A percentile compares a stretch with the other conserved stretches of the same genome.
Conservation (phyloP, 2,797 vertebrate genomes). For the Valencia hispanica region DNA sequence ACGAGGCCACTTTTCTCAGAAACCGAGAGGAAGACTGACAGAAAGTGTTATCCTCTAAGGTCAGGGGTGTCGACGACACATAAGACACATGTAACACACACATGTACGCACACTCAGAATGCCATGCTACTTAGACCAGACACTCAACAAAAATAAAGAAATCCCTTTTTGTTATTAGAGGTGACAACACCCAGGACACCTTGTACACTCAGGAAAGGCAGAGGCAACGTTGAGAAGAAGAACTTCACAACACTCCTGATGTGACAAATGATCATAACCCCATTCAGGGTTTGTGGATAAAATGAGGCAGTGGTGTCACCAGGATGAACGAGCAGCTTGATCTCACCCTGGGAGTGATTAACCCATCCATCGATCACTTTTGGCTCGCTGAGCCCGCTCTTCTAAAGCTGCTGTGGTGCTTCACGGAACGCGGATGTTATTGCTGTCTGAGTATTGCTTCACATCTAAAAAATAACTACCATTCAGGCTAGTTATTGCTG, state of each 20-base stretch:
- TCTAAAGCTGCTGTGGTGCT: conserved; percentile 11
- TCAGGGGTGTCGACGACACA: conserved; percentile 52
- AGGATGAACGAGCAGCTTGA: conserved; percentile 45
- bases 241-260: conserved; percentile 41
- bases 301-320: conserved; percentile 66
- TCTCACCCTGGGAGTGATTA: conserved; percentile 40
- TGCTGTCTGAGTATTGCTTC: conserved; percentile 86
- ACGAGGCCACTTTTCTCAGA: conserved; percentile 66
- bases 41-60: conserved; percentile 66
- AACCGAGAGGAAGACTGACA: conserved; percentile 81
- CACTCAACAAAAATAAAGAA: conserved; percentile 30
- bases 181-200: conserved; percentile 50
- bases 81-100: conserved; percentile 39
- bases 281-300: conserved; percentile 21
- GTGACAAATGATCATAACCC: conserved; percentile 39
- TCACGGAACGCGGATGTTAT: conserved; percentile 74
- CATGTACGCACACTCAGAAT: conserved; percentile 34
- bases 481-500: conserved; percentile 77
- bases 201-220: conserved; percentile 58
- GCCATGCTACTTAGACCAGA: conserved; percentile 71
- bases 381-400: conserved; percentile 25
- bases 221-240: conserved; percentile 30
- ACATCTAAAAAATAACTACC: conserved; percentile 71
- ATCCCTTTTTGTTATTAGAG: conserved; percentile 22
- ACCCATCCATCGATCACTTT: conserved; percentile 19